Base-by-base conservation (phyloP, 2,113 vertebrate genomes). In the Brachypodius melanocephalos region DNA sequence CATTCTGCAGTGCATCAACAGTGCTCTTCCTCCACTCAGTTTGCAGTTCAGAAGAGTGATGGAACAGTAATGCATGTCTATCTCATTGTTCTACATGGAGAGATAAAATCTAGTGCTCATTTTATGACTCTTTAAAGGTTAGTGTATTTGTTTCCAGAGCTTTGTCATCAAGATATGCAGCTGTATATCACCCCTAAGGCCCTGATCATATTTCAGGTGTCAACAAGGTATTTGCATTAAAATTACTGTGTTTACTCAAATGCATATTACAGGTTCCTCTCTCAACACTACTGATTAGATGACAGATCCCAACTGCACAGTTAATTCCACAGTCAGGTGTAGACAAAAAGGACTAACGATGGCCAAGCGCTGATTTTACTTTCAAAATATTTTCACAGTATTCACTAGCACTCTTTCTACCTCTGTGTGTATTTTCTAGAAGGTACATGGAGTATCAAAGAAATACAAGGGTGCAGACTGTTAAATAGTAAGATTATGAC, bases 1-100 rank as follows among this genome's bases (percentile, higher is more conserved):
- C 90, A 84, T 91, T 96, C 88, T 91, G 85, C 95, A 94, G 75
- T 84, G 85, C 85, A 83, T 96, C 94, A 93, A 95, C 75, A 84
- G 36, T 86, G 57, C 86, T 90, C 85, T 94, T 94, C 72, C 75
- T 90, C 79, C 75, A 74, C 45, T 90, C 55, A 40, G 78, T 42
- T 21, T 88, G 89, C 75, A 95, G 87, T 85, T 94, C 81, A 80
- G 82, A 83, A 88, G 67, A 90, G 82, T 3, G 24, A 94, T 71
- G 74, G 88, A 88, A 91, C 75, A 85, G 67, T 74, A 95, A 80
- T 85, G 85, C 88, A 84, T 80, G 75, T 67, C 82, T 77, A 80
- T 75, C 79, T 34, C 63, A 83, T 52, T 91, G 71, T 69, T 95
- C 82, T 83, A 86, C 75, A 19, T 26, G 43, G 65, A 66, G 46